Evolutionary conservation across 2,888 invertebrate genomes (phyloP).

Genomic region (Pecten maximus): DNA sequence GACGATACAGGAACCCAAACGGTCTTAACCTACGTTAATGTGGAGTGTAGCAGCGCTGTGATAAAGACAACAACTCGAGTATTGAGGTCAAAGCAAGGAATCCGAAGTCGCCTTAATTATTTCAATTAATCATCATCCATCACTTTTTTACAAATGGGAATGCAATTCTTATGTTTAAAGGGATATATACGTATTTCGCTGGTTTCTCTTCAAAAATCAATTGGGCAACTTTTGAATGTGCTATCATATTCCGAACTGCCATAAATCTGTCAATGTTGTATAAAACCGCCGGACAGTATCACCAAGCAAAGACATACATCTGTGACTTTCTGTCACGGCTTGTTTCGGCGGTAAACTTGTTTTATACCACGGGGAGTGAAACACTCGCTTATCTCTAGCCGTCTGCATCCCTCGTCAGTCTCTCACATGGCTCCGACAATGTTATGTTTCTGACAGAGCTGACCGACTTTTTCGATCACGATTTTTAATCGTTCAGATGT

Average conservation of each 20-base stretch:
- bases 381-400: background rate
- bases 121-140: background rate
- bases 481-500: background rate
- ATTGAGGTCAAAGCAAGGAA: background rate
- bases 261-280: background rate
- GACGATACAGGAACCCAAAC: no score
- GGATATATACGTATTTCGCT: background rate
- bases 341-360: background rate
- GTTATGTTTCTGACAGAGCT: background rate
- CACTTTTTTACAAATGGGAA: background rate
- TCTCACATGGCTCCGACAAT: background rate
- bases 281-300: background rate
- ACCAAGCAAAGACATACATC: background rate
- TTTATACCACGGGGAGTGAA: background rate
- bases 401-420: background rate
- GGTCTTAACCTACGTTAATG: no score
- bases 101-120: background rate
- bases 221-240: background rate
- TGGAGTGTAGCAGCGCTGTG: no score
- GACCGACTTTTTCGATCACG: conserved; percentile 19
- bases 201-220: conserved; percentile 1
- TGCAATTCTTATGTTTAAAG: background rate
- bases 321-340: background rate
- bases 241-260: background rate
- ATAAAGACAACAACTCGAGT: background rate